These are phyloP conservation scores for Desmodus rotundus DNA, from an alignment of 2,113 vertebrate genomes.

Conservation along the genomic window DNA sequence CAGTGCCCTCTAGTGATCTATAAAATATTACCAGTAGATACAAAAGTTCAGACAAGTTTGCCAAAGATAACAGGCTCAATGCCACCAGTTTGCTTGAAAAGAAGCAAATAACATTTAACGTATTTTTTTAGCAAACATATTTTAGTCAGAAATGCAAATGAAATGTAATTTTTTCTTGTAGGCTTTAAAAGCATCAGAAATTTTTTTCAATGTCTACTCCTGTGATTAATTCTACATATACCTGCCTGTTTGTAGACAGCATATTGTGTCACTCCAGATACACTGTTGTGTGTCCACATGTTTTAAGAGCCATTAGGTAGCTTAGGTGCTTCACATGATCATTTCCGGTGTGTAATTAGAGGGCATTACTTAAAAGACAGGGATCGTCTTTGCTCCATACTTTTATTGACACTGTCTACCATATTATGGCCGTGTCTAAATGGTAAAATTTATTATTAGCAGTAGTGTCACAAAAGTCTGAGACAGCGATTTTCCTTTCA, in stretches of 20 bases:
- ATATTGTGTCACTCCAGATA: rapidly evolving
- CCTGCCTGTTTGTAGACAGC: background rate
- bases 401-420: constrained; percentile 87
- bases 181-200: background rate
- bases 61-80: background rate
- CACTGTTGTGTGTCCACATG: constrained; percentile 31
- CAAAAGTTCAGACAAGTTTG: constrained; percentile 58
- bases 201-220: background rate
- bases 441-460: constrained; percentile 89
- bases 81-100: background rate
- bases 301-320: constrained; percentile 72
- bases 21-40: constrained; percentile 18
- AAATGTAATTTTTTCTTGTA: background rate
- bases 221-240: background rate
- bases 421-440: constrained; percentile 83
- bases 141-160: background rate
- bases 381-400: constrained; percentile 82
- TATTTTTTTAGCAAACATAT: background rate
- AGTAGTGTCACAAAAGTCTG: constrained; percentile 89
- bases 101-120: background rate
- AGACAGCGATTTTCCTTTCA: constrained; percentile 91
- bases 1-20: constrained; percentile 93
- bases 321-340: constrained; percentile 72
- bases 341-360: constrained; percentile 83
- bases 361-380: constrained; percentile 81